phyloP scores from a whole-genome alignment of 2,113 vertebrate genomes.

The Oophaga pumilio region DNA sequence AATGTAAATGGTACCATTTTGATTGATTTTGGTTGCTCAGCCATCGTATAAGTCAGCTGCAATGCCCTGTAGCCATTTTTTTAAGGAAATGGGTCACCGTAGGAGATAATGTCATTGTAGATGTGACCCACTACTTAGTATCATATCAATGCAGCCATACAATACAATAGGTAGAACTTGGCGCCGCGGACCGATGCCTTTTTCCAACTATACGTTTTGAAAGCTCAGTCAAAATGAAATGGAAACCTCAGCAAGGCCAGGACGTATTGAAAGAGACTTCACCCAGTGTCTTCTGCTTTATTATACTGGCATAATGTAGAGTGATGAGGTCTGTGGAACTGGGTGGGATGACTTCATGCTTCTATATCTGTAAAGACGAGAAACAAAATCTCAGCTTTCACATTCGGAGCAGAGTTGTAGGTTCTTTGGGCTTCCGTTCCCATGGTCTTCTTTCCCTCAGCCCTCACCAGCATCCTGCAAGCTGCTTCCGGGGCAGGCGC shows the following conservation, averaged over 20 bases:
- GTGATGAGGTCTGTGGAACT: neutral
- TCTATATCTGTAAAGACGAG: slow-evolving; percentile 26
- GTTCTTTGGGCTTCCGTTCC: slow-evolving; percentile 58
- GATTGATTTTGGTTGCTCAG: neutral
- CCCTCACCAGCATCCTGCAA: slow-evolving; percentile 59
- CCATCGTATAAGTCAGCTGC: neutral
- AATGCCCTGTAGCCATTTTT: neutral
- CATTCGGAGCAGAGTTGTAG: neutral
- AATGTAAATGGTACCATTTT: neutral
- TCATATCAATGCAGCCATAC: neutral
- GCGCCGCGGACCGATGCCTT: neutral
- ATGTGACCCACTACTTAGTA: neutral
- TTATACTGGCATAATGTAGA: neutral
- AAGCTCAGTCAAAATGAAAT: neutral
- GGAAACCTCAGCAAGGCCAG: neutral
- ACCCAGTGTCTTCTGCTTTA: neutral
- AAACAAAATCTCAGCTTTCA: slow-evolving; percentile 32
- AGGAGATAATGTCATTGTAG: neutral
- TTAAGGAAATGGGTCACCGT: neutral
- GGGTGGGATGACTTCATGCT: slow-evolving; percentile 22
- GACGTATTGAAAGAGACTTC: neutral
- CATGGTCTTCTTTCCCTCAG: slow-evolving; percentile 57
- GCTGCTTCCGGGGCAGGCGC: slow-evolving; percentile 58
- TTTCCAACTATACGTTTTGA: neutral
- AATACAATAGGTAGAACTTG: neutral